Evolutionary conservation across 2,888 invertebrate genomes (phyloP).

Genomic region (Salpingus planirostris): DNA sequence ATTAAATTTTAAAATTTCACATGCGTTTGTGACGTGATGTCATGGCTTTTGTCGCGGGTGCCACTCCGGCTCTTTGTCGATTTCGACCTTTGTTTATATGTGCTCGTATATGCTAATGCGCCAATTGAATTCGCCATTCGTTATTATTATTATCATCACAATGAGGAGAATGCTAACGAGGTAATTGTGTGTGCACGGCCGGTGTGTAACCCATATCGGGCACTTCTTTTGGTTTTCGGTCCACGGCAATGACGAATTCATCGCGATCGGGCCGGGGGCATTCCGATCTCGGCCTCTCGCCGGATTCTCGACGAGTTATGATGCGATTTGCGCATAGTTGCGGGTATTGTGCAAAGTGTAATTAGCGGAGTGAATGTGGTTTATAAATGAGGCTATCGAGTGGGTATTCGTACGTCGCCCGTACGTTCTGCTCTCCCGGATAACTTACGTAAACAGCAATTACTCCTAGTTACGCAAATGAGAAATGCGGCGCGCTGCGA

Average conservation of each 20-base stretch:
- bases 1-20: slow-evolving; percentile 18
- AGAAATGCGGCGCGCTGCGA: too few species aligned
- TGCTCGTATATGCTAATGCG: too few species aligned
- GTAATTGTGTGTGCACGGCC: too few species aligned
- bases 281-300: too few species aligned
- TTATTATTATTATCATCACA: too few species aligned
- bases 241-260: too few species aligned
- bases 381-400: slow-evolving; percentile 31
- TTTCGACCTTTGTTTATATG: slow-evolving; percentile 2
- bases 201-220: too few species aligned
- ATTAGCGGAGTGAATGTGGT: slow-evolving; percentile 29
- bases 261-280: too few species aligned
- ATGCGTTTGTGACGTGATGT: slow-evolving; percentile 16
- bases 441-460: slow-evolving; percentile 19
- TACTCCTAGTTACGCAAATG: slow-evolving; percentile 19
- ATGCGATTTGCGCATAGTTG: slow-evolving; percentile 24
- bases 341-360: slow-evolving; percentile 29
- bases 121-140: too few species aligned
- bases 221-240: too few species aligned
- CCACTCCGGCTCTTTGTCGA: slow-evolving; percentile 1
- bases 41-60: slow-evolving; percentile 11
- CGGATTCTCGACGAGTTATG: too few species aligned
- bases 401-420: slow-evolving; percentile 22
- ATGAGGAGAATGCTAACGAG: too few species aligned
- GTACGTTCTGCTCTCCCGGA: slow-evolving; percentile 11